Evolutionary conservation across 2,113 vertebrate species (phyloP).

Genomic region (Phainopepla nitens): DNA sequence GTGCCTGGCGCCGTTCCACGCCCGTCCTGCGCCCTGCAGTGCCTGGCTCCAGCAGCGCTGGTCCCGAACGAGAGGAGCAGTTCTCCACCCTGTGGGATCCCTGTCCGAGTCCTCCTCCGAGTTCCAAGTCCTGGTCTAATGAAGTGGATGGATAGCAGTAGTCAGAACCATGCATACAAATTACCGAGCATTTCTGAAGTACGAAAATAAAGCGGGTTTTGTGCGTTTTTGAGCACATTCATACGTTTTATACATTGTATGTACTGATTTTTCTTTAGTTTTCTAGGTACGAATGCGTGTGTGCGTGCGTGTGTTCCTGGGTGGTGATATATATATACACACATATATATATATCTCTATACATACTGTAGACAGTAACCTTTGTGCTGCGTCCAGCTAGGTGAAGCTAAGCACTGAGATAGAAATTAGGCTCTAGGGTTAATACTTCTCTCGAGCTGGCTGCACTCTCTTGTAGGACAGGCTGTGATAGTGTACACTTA

Average conservation of each 20-base stretch:
- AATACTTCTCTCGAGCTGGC: background rate
- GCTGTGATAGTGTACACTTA: background rate
- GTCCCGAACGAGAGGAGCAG: background rate
- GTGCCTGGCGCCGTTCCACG: background rate
- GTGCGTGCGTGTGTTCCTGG: slow-evolving; percentile 35
- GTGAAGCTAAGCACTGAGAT: slow-evolving; percentile 22
- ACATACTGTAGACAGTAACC: background rate
- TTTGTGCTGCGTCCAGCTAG: slow-evolving; percentile 6
- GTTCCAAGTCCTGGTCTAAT: background rate
- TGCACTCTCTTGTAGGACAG: background rate
- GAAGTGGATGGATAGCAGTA: slow-evolving; percentile 9
- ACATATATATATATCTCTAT: background rate
- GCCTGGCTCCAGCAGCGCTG: background rate
- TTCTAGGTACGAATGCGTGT: slow-evolving; percentile 40
- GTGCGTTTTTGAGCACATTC: slow-evolving; percentile 77
- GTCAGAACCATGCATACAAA: slow-evolving; percentile 5
- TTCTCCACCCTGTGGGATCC: background rate
- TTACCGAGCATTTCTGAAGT: slow-evolving; percentile 62
- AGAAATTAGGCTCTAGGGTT: background rate
- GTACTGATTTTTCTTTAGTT: slow-evolving; percentile 67
- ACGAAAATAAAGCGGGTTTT: slow-evolving; percentile 68
- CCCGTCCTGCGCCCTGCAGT: background rate
- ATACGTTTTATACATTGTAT: slow-evolving; percentile 73
- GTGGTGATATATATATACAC: background rate
- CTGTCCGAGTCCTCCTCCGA: background rate